Evolutionary conservation across 92 coral and sea anemone species (phyloP).

Genomic region (Bergia sp.): DNA sequence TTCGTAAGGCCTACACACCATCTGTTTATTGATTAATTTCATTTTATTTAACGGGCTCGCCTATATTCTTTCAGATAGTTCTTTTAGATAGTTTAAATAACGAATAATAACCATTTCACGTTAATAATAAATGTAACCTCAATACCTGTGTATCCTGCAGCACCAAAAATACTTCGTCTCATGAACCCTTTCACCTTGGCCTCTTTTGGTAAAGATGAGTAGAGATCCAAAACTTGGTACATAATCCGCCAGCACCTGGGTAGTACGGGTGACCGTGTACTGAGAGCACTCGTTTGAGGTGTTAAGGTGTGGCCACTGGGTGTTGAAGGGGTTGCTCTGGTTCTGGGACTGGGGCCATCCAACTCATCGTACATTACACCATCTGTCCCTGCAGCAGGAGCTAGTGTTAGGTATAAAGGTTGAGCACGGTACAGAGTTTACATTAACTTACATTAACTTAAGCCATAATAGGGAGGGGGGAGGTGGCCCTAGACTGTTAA

Average conservation of each 20-base stretch:
- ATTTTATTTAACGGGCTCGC: too few relatives aligned
- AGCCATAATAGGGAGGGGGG: too few relatives aligned
- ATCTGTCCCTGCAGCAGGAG: background rate
- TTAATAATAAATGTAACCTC: background rate
- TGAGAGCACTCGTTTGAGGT: conserved; percentile 26
- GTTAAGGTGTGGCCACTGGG: conserved; percentile 29
- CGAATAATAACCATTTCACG: background rate
- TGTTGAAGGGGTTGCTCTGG: conserved; percentile 2
- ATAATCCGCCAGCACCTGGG: conserved; percentile 95
- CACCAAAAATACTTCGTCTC: conserved; percentile 52
- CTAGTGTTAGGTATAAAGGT: background rate
- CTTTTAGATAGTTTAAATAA: background rate
- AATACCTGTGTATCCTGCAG: conserved; percentile 22
- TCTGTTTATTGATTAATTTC: too few relatives aligned
- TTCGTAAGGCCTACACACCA: too few relatives aligned
- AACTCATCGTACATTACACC: background rate
- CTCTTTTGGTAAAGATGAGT: conserved; percentile 92
- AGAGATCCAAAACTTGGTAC: conserved; percentile 92
- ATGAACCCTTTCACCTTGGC: conserved; percentile 72
- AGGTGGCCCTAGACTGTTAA: too few relatives aligned
- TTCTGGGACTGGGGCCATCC: conserved; percentile 13
- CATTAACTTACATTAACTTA: too few relatives aligned
- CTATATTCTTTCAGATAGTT: too few relatives aligned
- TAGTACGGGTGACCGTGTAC: conserved; percentile 28
- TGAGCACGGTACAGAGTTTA: too few relatives aligned